These are phyloP conservation scores for Drosophila ironensis DNA, from an alignment of 1,140 invertebrate genomes.

Conservation along the genomic window DNA sequence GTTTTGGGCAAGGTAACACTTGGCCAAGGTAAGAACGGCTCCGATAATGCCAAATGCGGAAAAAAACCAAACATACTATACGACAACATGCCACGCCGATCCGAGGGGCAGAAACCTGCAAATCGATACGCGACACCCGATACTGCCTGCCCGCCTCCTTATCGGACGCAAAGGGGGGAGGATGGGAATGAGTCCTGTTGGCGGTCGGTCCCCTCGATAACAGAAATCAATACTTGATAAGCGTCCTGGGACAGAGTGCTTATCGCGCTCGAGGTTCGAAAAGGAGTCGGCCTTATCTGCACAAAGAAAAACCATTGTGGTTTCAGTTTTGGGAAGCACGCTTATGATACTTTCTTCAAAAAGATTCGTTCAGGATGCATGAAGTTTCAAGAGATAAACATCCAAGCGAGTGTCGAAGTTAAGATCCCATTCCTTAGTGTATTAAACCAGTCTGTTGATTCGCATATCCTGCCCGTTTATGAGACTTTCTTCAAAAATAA, in stretches of 20 bases:
- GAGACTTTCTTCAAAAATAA: too few species aligned
- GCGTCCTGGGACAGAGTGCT: conserved; percentile 22
- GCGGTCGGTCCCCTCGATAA: conserved; percentile 33
- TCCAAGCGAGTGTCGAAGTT: too few species aligned
- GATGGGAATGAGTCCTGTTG: conserved; percentile 44
- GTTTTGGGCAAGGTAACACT: conserved; percentile 59
- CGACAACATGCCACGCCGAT: neutral
- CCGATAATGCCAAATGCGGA: conserved; percentile 6
- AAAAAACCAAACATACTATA: conserved; percentile 1
- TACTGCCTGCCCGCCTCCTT: conserved; percentile 10
- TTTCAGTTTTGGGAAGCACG: too few species aligned
- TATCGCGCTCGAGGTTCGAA: conserved; percentile 1
- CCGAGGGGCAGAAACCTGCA: neutral
- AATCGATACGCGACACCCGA: conserved; percentile 24
- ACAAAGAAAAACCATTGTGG: neutral
- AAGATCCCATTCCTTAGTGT: neutral
- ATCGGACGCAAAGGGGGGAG: conserved; percentile 6
- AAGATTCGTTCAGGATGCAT: neutral
- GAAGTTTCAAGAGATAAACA: too few species aligned
- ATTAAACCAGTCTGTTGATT: neutral
- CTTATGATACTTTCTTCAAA: neutral
- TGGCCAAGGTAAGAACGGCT: conserved; percentile 33
- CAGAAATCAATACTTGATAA: conserved; percentile 42
- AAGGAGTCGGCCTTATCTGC: conserved; percentile 22
- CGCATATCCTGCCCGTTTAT: conserved; percentile 12